Percentiles rank a stretch among this genome's conserved stretches.
Evolutionary conservation across 2,888 invertebrate species (phyloP).

Genomic region (Tiphia femorata): DNA sequence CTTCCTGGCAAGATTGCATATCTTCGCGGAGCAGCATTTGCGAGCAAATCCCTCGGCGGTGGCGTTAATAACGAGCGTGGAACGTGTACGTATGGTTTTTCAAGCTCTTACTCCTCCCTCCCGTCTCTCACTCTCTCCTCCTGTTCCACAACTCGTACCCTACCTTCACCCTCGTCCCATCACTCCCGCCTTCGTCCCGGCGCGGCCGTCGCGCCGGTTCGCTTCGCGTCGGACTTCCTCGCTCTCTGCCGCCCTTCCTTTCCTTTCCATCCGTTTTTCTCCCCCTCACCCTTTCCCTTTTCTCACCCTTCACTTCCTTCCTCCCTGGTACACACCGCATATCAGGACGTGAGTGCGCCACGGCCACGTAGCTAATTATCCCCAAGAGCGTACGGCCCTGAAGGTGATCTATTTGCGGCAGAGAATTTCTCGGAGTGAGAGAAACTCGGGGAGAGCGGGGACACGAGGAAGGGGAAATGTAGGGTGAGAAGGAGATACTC

Average conservation of each 20-base stretch:
- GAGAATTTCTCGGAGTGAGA: slow-evolving; percentile 50
- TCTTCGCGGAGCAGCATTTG: slow-evolving; percentile 42
- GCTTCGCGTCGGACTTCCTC: no score
- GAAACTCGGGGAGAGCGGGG: slow-evolving; percentile 12
- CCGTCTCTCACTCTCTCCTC: slow-evolving; percentile 1
- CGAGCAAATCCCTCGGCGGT: slow-evolving; percentile 43
- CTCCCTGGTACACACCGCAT: slow-evolving; percentile 39
- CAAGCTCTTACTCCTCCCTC: slow-evolving; percentile 9
- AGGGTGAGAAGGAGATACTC: slow-evolving; percentile 38
- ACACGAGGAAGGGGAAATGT: slow-evolving; percentile 15
- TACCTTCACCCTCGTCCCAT: neutral
- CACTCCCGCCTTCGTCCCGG: no score
- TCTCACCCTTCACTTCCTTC: neutral
- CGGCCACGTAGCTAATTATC: slow-evolving; percentile 64
- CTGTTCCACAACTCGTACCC: neutral
- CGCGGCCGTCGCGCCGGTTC: no score
- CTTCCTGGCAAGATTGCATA: slow-evolving; percentile 44
- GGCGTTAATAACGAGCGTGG: slow-evolving; percentile 49
- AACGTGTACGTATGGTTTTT: slow-evolving; percentile 47
- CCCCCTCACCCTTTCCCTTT: neutral
- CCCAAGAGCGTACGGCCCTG: slow-evolving; percentile 57
- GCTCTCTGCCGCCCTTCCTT: slow-evolving; percentile 1
- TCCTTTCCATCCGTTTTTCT: neutral
- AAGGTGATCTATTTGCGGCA: slow-evolving; percentile 65
- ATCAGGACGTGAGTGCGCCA: slow-evolving; percentile 48